Base-by-base conservation (phyloP, 2,797 vertebrate genomes). In the Lemur catta region DNA sequence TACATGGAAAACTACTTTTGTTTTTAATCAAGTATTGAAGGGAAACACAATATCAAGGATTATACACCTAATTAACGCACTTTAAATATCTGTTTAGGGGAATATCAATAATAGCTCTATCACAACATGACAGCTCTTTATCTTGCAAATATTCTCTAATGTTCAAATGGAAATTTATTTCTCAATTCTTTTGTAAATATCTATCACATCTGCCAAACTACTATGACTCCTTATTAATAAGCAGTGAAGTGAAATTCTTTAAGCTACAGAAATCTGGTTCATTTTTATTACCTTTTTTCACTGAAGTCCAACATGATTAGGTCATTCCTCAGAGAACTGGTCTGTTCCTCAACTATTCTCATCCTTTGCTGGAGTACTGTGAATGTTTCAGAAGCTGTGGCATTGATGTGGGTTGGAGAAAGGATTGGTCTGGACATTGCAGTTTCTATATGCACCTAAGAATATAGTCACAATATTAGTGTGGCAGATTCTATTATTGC, bases 281-380 rank as follows among this genome's bases (percentile, higher is more conserved):
- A 28, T 89, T 63, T 78, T n/a, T 91, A 33, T 96, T 97, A 98
- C 98, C 97, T 98, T 97, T 80, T 97, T 69, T 94, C 87, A 17
- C 86, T 80, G 1, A 96, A 48, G 20, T 98, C 97, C 7, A 99
- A 94, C 13, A 94, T 96, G 76, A 97, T 97, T 24, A 98, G 94
- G 15, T 98, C 98, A 50, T 94, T 94, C 88, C 98, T 92, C 61
- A 98, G 94, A 0, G 97, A 90, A 20, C 97, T 97, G n/a, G 98
- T 97, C 97, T 99, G 98, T 72, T 98, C 98, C 80, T 99, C 99
- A 1, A 98, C 98, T 33, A 98, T 96, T 91, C 97, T 94, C 95
- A 99, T 98, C 94, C 98, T 98, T 91, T 98, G 98, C 26, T 98
- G 98, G 55, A 99, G 96, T 22, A 98, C 67, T 0, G 92, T 96